Percentiles rank a stretch among this genome's conserved stretches.
phyloP scores from a whole-genome alignment of 1,140 invertebrate genomes.

The Hycleus phaleratus region DNA sequence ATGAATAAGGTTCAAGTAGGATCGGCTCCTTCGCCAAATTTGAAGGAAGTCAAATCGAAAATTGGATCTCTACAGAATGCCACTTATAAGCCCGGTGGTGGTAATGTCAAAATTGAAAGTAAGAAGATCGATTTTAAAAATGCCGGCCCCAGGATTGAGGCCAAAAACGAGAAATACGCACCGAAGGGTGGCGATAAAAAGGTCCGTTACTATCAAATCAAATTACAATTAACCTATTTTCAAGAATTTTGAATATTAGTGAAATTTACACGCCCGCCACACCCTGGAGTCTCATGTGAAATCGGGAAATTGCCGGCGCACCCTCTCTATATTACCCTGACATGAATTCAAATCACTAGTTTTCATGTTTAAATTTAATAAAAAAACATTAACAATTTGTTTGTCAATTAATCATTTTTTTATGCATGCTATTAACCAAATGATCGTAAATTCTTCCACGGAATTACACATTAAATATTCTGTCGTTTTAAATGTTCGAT shows the following conservation, averaged over 20 bases:
- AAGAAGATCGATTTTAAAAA: conserved; percentile 79
- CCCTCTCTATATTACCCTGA: no score
- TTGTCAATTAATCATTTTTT: neutral
- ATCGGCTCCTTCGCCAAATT: conserved; percentile 79
- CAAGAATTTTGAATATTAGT: no score
- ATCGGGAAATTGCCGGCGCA: no score
- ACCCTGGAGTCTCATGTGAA: no score
- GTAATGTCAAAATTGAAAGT: conserved; percentile 81
- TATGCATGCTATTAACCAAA: no score
- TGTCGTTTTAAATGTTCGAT: neutral
- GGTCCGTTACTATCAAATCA: conserved; percentile 47
- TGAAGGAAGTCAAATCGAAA: conserved; percentile 86
- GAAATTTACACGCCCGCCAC: no score
- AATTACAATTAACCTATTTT: no score
- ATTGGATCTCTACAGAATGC: conserved; percentile 92
- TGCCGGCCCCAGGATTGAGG: conserved; percentile 72
- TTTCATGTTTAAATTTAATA: neutral
- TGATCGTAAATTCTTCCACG: neutral
- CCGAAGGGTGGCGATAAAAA: conserved; percentile 89
- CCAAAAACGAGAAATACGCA: conserved; percentile 84
- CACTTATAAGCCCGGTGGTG: conserved; percentile 84
- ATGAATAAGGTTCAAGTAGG: conserved; percentile 93
- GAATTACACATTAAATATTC: neutral
- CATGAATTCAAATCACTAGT: no score
- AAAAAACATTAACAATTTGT: neutral